Evolutionary conservation across 1,140 invertebrate species (phyloP).

Genomic region (Drosophila arawakana): DNA sequence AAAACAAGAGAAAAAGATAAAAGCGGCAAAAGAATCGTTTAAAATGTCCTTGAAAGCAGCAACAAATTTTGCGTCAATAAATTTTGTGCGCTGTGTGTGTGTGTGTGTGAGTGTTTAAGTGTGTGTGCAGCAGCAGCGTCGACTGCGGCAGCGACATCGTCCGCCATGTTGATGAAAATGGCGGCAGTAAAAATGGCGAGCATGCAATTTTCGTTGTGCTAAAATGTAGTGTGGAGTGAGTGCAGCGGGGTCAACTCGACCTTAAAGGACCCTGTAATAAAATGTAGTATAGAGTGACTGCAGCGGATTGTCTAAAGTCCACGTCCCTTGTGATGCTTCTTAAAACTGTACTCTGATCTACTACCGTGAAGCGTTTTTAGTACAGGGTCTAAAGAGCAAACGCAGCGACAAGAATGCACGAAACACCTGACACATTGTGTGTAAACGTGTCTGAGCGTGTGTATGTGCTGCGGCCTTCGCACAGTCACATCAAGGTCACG

Average conservation of each 20-base stretch:
- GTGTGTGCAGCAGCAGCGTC: conserved; percentile 39
- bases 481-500: conserved; percentile 45
- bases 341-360: too few species aligned
- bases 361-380: too few species aligned
- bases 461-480: conserved; percentile 20
- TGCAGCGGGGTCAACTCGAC: too few species aligned
- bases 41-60: conserved; percentile 48
- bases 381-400: conserved; percentile 6
- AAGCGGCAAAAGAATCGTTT: conserved; percentile 2
- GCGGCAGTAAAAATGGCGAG: conserved; percentile 52
- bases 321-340: too few species aligned
- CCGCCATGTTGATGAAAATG: conserved; percentile 33
- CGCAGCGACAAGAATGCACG: conserved; percentile 39
- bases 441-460: conserved; percentile 25
- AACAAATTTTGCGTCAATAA: conserved; percentile 69
- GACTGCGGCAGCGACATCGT: conserved; percentile 5
- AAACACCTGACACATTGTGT: conserved; percentile 35
- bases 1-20: conserved; percentile 12
- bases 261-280: too few species aligned
- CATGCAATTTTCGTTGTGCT: conserved; percentile 51
- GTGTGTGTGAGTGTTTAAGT: conserved; percentile 37
- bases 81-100: conserved; percentile 60
- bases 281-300: too few species aligned
- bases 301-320: too few species aligned
- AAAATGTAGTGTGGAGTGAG: not conserved